Evolutionary conservation across 2,888 invertebrate species (phyloP).

Genomic region (Dryococelus australis): DNA sequence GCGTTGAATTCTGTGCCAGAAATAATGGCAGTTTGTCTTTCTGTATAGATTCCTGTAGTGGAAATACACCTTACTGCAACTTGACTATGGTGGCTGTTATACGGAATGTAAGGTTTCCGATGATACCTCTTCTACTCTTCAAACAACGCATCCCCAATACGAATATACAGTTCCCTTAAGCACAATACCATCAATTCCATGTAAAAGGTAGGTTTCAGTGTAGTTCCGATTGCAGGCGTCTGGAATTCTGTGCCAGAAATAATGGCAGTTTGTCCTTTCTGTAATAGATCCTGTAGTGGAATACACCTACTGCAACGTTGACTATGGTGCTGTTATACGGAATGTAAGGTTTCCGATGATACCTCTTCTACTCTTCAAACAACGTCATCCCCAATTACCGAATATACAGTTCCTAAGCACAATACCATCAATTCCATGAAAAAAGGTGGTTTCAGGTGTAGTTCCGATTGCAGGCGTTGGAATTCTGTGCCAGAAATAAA

Average conservation of each 20-base stretch:
- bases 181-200: neutral
- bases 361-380: neutral
- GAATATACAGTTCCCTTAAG: neutral
- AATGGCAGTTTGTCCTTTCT: neutral
- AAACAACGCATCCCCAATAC: neutral
- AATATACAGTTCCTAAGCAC: neutral
- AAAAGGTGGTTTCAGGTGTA: neutral
- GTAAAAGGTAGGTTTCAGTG: neutral
- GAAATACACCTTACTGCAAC: neutral
- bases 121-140: neutral
- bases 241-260: neutral
- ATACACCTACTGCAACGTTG: no score
- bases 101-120: neutral
- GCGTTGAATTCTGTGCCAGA: neutral
- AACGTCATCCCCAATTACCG: neutral
- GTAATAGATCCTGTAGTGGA: neutral
- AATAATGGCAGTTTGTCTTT: neutral
- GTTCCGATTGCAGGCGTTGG: neutral
- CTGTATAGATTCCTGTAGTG: neutral
- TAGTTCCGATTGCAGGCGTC: neutral
- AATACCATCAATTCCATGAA: neutral
- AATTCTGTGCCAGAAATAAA: neutral
- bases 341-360: neutral
- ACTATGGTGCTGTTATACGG: neutral
- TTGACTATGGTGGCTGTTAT: neutral